These are phyloP conservation scores for Semnornis frantzii DNA, from an alignment of 2,113 vertebrate species.

Conservation along the genomic window DNA sequence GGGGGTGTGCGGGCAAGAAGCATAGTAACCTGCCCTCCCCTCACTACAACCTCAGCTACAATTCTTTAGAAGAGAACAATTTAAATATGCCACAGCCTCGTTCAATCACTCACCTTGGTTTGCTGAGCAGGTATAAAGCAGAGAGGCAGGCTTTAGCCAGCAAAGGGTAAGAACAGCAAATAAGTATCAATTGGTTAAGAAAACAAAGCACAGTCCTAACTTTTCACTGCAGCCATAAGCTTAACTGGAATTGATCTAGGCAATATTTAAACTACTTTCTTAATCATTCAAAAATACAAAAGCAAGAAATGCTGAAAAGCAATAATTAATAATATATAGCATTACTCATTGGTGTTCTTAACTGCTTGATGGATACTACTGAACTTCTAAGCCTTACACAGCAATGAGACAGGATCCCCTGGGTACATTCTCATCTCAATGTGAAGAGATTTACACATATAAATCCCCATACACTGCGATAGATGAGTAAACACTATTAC, in stretches of 20 bases:
- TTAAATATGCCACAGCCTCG: conserved; percentile 47
- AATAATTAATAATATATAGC: conserved; percentile 35
- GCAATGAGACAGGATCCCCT: conserved; percentile 11
- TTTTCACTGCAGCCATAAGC: conserved; percentile 54
- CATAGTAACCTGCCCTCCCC: conserved; percentile 21
- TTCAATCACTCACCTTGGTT: conserved; percentile 78
- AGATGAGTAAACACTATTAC: conserved; percentile 9
- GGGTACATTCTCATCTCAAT: background rate
- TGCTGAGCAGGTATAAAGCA: conserved; percentile 78
- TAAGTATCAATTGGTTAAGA: conserved; percentile 74
- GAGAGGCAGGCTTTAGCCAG: conserved; percentile 81
- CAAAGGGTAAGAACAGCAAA: conserved; percentile 82
- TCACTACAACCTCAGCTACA: background rate
- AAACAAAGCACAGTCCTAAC: conserved; percentile 66
- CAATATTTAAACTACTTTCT: conserved; percentile 13
- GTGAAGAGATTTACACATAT: conserved; percentile 38
- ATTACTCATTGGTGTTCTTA: conserved; percentile 31
- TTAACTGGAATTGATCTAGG: conserved; percentile 45
- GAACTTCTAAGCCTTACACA: conserved; percentile 36
- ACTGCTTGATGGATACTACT: conserved; percentile 32
- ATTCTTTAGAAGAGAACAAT: conserved; percentile 38
- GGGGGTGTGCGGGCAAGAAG: background rate
- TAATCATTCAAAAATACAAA: conserved; percentile 38
- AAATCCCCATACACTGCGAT: background rate
- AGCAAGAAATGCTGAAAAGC: conserved; percentile 21